Evolutionary conservation across 1,140 invertebrate species (phyloP).

Genomic region (Philopotamus ludificatus): DNA sequence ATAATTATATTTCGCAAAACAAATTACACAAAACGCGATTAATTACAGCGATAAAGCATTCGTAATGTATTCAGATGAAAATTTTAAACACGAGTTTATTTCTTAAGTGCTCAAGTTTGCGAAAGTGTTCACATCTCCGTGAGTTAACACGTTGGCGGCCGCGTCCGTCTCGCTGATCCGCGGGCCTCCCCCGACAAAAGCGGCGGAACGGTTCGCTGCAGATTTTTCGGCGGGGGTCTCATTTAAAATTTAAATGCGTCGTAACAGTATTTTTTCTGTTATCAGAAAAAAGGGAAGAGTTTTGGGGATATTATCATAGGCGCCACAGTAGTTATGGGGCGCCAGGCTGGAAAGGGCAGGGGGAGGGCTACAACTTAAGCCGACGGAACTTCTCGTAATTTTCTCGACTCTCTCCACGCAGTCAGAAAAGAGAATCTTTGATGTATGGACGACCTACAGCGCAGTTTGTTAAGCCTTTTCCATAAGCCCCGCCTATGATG

Average conservation of each 20-base stretch:
- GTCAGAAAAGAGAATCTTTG: constrained; percentile 30
- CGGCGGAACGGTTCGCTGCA: constrained; percentile 5
- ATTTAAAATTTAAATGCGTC: constrained; percentile 34
- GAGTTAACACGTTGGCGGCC: background rate
- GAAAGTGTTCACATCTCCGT: background rate
- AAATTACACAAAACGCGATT: no score
- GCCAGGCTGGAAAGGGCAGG: constrained; percentile 7
- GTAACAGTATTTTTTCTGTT: constrained; percentile 31
- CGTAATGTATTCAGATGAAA: no score
- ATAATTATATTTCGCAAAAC: no score
- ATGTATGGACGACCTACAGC: constrained; percentile 27
- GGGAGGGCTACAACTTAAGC: constrained; percentile 6
- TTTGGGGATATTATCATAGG: constrained; percentile 28
- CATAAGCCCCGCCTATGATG: constrained; percentile 8
- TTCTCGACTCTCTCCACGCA: constrained; percentile 17
- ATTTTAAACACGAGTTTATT: no score
- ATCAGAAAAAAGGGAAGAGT: constrained; percentile 26
- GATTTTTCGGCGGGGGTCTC: constrained; percentile 20
- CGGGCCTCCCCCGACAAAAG: constrained; percentile 22
- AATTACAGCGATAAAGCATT: no score
- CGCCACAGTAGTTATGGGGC: constrained; percentile 30
- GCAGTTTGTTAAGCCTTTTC: constrained; percentile 29
- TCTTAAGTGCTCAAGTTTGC: no score
- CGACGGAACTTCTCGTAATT: constrained; percentile 27
- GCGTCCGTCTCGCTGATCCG: constrained; percentile 17